Evolutionary conservation across 2,113 vertebrate species (phyloP), one percentile per base, ranked within the genome.

Genomic region (Paedocypris sp.): DNA sequence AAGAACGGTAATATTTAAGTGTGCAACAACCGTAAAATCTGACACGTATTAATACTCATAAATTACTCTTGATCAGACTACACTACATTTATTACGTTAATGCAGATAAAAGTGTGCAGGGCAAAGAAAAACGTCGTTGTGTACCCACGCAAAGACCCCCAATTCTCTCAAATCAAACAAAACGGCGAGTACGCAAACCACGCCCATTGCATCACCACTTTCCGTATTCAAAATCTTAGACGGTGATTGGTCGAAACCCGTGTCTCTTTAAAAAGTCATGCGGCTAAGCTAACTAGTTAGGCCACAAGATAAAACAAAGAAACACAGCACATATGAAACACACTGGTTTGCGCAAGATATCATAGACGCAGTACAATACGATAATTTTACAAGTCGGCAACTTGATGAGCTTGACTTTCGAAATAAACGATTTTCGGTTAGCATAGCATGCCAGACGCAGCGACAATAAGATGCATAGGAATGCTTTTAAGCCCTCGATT

Each of bases 191-290:
- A 33, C 38, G 62, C 59, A 57, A 49, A 11, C 29, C 38, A 54
- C 52, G 35, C 15, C 25, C 4, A 45, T 19, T 25, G 2, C 0
- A 19, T 18, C 4, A 20, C 13, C 41, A 32, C 56, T 15, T 57
- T 61, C 25, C 4, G 1, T 29, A 23, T 36, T 10, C 5, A 9
- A 5, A 36, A 36, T n/a, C 2, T 9, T 19, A 19, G 2, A 16
- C 23, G 56, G 48, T 57, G 50, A 70, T 70, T 70, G 62, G 68
- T 26, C 33, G 4, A 31, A 4, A 15, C 50, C 23, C 15, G 50
- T 45, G 57, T 70, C 68, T 70, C 68, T 70, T 70, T 70, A 70
- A 66, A n/a, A 69, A 65, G 47, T 64, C 13, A 23, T 23, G 18
- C 3, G 1, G 60, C 60, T 66, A 64, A 9, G 62, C 62, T 70